phyloP scores from a whole-genome alignment of 2,797 vertebrate genomes.

The Trachurus trachurus region DNA sequence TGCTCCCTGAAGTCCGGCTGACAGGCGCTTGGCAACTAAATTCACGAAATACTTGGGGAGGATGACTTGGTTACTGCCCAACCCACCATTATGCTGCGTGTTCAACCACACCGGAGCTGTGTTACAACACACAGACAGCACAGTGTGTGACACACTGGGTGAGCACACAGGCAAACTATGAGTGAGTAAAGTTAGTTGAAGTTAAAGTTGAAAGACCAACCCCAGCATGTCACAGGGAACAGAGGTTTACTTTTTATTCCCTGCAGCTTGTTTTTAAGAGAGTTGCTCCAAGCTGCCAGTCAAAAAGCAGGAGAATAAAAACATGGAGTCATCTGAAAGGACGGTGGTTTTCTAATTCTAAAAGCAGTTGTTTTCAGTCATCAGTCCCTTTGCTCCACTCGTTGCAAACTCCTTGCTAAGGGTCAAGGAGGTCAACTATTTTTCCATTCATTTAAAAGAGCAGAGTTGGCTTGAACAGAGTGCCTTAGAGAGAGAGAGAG shows the following conservation, averaged over 20 bases:
- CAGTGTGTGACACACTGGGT: not conserved
- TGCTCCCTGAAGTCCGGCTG: constrained; percentile 18
- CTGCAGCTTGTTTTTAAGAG: not conserved
- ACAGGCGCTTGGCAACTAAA: constrained; percentile 1
- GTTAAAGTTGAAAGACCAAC: not conserved
- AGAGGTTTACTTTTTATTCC: not conserved
- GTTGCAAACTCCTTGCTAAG: not conserved
- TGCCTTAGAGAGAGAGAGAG: not conserved
- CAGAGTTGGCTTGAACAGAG: constrained; percentile 28
- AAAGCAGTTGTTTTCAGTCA: not conserved
- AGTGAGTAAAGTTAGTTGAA: not conserved
- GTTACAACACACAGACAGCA: constrained; percentile 10
- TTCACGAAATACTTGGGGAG: constrained; percentile 42
- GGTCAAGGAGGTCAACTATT: constrained; percentile 43
- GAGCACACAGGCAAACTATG: not conserved
- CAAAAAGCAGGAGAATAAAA: not conserved
- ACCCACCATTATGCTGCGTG: constrained; percentile 28
- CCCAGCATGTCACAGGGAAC: not conserved
- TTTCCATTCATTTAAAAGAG: constrained; percentile 49
- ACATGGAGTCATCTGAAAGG: not conserved
- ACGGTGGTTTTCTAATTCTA: not conserved
- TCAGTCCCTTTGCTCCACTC: constrained; percentile 18
- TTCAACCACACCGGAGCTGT: constrained; percentile 10
- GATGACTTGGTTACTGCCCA: constrained; percentile 26
- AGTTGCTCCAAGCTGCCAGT: not conserved